These are phyloP conservation scores for Laupala kohalensis DNA, from an alignment of 1,140 invertebrate genomes.

Conservation along the genomic window DNA sequence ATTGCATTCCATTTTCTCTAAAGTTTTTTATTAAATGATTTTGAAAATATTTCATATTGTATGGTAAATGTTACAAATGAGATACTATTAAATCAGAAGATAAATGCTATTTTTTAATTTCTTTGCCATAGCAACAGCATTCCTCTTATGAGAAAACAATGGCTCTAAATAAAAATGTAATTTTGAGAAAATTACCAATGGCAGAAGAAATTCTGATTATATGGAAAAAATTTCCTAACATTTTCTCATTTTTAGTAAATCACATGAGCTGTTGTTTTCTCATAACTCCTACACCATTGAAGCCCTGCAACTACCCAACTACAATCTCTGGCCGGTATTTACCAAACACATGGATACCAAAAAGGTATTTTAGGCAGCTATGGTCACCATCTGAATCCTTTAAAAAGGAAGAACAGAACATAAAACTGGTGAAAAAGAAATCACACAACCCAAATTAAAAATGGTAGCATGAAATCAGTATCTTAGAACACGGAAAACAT, in stretches of 20 bases:
- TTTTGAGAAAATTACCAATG: not conserved
- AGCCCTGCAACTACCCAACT: conserved; percentile 2
- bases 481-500: not conserved
- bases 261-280: not conserved
- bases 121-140: not conserved
- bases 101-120: not conserved
- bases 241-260: not conserved
- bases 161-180: too few species aligned
- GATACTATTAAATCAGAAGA: too few species aligned
- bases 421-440: not conserved
- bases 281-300: conserved; percentile 1
- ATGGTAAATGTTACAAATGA: too few species aligned
- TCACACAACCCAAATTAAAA: not conserved
- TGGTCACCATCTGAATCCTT: conserved; percentile 40
- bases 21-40: too few species aligned
- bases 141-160: not conserved
- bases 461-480: not conserved
- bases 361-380: conserved; percentile 49
- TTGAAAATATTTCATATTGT: too few species aligned
- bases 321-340: conserved; percentile 6
- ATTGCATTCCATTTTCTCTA: too few species aligned
- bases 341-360: conserved; percentile 26
- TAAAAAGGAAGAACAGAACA: conserved; percentile 12
- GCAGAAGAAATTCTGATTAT: not conserved
- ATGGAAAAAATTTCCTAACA: not conserved